Base-by-base conservation (phyloP, 2,888 invertebrate species). In the Pachycephus smyrnensis region DNA sequence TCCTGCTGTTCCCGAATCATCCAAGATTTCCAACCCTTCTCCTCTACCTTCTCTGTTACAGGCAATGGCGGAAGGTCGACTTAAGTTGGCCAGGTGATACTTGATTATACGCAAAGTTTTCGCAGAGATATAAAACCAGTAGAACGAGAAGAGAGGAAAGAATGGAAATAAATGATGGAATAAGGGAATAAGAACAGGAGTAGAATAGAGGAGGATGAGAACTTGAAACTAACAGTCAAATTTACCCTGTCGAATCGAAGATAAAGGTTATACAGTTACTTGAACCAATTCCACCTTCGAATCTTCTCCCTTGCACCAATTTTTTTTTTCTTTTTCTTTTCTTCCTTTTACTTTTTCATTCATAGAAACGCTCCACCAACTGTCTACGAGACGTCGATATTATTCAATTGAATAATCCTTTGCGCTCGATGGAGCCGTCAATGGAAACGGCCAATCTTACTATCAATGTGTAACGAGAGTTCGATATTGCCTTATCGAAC, bases 321-420 rank as follows among this genome's bases (percentile, higher is more conserved):
- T 68, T 77, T 76, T 73, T 74, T 73, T 79, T 76, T 73, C 12
- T 30, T 11, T 30, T 68, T 23, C n/a, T 33, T 33, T 33, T 33
- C n/a, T n/a, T n/a, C n/a, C n/a, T 74, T 73, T 79, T 76, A 69
- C 12, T 30, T 11, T 30, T 68, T 23, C n/a, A 3, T 33, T 33
- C 4, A 75, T 40, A 75, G 32, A 74, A 37, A 68, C 71, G 30
- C 76, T 69, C 77, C 37, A 75, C 76, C 81, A 78, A 78, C 80
- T 79, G 79, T 40, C 81, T 77, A 78, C 81, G 79, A 79, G 81
- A 82, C 83, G 81, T 80, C 82, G 81, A 86, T 85, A 84, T 85
- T 86, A 85, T 86, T 84, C 84, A 83, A 86, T 83, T 83, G 84
- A 84, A 84, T 84, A 83, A 84, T 86, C 83, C 81, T 76, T 79